phyloP scores from a whole-genome alignment of 2,797 vertebrate genomes.

The Clangula hyemalis region DNA sequence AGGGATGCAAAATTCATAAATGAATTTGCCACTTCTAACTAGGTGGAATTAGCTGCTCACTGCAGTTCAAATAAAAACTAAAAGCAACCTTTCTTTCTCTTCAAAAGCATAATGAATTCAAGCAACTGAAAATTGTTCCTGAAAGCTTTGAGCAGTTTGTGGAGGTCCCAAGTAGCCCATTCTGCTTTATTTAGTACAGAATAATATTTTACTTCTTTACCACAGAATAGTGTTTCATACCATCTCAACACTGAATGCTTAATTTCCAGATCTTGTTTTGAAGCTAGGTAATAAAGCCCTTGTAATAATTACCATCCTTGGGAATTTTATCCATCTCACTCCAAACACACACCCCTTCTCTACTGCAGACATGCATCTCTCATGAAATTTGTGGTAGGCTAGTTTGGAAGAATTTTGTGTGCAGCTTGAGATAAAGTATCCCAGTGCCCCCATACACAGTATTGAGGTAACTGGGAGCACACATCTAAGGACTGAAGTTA shows the following conservation, averaged over 20 bases:
- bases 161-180: background rate
- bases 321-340: background rate
- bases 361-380: accelerated
- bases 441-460: too few relatives aligned
- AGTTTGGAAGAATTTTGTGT: accelerated
- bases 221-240: background rate
- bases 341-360: background rate
- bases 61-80: accelerated
- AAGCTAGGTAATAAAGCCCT: background rate
- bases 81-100: background rate
- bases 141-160: background rate
- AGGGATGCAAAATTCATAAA: background rate
- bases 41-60: background rate
- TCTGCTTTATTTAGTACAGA: background rate
- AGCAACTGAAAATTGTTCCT: background rate
- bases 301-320: background rate
- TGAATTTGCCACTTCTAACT: background rate
- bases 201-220: too few relatives aligned
- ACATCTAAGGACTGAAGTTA: accelerated
- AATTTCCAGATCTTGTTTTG: background rate
- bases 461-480: accelerated
- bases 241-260: background rate
- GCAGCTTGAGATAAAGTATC: accelerated
- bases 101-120: background rate
- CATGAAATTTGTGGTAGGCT: accelerated